Base-by-base conservation (phyloP, 2,113 vertebrate genomes). In the Rhabdornis inornatus region DNA sequence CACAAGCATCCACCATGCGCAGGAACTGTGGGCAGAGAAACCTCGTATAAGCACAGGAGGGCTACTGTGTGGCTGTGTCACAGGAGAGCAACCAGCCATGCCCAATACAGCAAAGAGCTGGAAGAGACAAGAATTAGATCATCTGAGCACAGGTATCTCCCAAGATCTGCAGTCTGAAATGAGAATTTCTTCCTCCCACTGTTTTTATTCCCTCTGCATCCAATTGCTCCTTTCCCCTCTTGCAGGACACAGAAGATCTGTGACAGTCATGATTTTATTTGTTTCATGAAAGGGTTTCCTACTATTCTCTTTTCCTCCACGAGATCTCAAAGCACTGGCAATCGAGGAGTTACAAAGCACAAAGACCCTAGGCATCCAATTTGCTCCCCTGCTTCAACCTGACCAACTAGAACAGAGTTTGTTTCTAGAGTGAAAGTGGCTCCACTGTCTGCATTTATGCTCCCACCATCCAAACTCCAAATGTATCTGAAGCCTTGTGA, bases 1-100 rank as follows among this genome's bases (percentile, higher is more conserved):
- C 97, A 42, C 99, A 99, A 6, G 99, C 98, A 14, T 99, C 99
- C 55, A 99, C 99, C 97, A 99, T 99, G 66, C 99, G 98, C 30
- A 99, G 97, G 93, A 99, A 99, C 99, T 99, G 83, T 11, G 81
- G 74, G 39, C 87, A 95, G 47, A 97, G 81, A 81, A 47, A 47
- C 28, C 40, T 52, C 0, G 3, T 30, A 3, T 79, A 28, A 93
- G 57, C 52, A 84, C 47, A 50, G 63, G 37, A 31, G 2, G 3
- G 37, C 83, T 61, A 27, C 24, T 59, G 24, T 52, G 19, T 14
- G 39, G 30, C 80, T 11, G 2, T 61, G 3, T 31, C 71, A 68
- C 44, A 57, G 71, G 25, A 39, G 33, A 79, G 42, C 28, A 64
- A 13, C 33, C 39, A 82, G 56, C 30, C 28, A 3, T 11, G 15